Conservation (phyloP, 2,888 invertebrate genomes). For the Melanostoma scalare region DNA sequence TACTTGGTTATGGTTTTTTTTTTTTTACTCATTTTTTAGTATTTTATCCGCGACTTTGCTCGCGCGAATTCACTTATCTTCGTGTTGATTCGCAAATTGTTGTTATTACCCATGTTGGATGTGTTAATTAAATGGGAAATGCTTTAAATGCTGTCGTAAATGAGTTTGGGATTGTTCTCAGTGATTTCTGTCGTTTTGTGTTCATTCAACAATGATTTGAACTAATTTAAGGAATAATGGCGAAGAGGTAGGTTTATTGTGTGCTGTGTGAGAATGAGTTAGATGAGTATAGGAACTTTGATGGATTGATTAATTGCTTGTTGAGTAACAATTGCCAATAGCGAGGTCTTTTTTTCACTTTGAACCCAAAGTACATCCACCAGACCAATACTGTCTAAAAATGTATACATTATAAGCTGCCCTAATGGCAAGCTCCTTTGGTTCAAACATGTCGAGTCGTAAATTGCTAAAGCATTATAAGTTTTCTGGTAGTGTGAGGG, state of each 20-base stretch:
- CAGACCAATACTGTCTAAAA: no score
- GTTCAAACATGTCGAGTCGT: no score
- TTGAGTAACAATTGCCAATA: no score
- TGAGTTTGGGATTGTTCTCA: conserved; percentile 27
- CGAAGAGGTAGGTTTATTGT: neutral
- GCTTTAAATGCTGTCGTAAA: conserved; percentile 48
- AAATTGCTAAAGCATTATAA: no score
- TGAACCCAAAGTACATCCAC: no score
- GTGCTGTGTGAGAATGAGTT: no score
- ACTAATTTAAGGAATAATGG: neutral
- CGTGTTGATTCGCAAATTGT: conserved; percentile 64
- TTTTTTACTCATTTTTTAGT: neutral
- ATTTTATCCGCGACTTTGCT: conserved; percentile 10
- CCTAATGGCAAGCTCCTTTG: no score
- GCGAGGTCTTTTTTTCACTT: no score
- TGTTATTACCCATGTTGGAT: conserved; percentile 56
- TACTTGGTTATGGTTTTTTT: conserved; percentile 8
- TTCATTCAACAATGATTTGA: conserved; percentile 6
- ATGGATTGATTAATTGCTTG: no score
- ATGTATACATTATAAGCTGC: no score
- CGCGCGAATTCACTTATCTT: conserved; percentile 63
- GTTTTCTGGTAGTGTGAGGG: no score
- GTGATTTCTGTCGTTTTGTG: conserved; percentile 5
- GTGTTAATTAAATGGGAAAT: conserved; percentile 66
- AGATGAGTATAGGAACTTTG: no score